A percentile compares a stretch with the other conserved stretches of the same genome.
phyloP scores from a whole-genome alignment of 2,888 invertebrate genomes.

The Trissoscelio sp. region DNA sequence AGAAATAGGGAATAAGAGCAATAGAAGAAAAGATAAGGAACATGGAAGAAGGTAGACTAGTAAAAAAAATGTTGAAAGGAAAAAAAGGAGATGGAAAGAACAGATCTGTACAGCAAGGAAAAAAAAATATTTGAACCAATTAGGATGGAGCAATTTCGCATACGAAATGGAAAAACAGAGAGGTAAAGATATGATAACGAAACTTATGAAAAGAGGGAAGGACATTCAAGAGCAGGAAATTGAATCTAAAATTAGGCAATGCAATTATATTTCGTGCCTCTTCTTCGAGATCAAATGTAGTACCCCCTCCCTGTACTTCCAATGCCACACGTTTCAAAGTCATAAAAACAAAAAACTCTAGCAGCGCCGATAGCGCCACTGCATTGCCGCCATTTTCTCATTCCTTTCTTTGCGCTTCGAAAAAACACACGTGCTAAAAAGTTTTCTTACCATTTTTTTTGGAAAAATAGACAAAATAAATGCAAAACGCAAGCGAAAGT shows the following conservation, averaged over 20 bases:
- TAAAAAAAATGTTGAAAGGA: background rate
- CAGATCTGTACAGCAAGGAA: background rate
- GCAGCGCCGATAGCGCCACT: background rate
- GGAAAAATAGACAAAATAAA: too few species aligned
- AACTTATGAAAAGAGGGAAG: background rate
- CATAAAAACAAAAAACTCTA: background rate
- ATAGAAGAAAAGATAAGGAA: constrained; percentile 3
- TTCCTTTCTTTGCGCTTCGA: background rate
- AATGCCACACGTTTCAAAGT: background rate
- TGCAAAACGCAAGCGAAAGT: too few species aligned
- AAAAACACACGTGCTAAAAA: too few species aligned
- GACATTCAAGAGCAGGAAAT: background rate
- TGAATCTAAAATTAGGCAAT: background rate
- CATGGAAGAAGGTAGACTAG: background rate
- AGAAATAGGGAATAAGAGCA: background rate
- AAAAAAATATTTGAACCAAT: background rate
- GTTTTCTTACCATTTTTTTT: too few species aligned
- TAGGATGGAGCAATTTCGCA: constrained; percentile 4
- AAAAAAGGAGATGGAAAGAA: background rate
- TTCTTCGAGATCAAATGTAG: background rate
- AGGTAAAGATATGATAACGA: background rate
- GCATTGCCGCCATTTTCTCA: background rate
- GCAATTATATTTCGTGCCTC: too few species aligned
- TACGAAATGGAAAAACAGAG: background rate
- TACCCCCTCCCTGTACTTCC: background rate